Percentiles rank a stretch among this genome's conserved stretches.
phyloP scores from a whole-genome alignment of 2,797 vertebrate species.

The Odontamblyopus rebecca region DNA sequence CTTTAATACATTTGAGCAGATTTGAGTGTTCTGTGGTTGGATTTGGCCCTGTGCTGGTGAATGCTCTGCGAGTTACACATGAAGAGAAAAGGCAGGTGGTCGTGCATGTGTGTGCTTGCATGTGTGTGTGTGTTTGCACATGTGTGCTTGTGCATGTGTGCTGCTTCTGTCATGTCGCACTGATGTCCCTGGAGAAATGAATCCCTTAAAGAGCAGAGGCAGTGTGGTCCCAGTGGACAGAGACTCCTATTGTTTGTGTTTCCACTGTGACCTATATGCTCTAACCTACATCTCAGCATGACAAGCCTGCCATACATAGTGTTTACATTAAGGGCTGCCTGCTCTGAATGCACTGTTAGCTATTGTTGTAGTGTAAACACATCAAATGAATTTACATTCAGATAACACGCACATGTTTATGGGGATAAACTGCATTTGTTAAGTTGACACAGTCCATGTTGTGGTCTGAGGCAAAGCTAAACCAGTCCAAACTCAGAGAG shows the following conservation, averaged over 20 bases:
- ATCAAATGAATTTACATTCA: slow-evolving; percentile 20
- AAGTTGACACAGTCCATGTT: slow-evolving; percentile 18
- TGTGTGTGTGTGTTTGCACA: too few relatives aligned
- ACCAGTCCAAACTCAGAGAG: slow-evolving; percentile 66
- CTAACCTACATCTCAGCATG: slow-evolving; percentile 46
- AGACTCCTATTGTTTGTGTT: slow-evolving; percentile 46
- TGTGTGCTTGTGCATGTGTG: slow-evolving; percentile 8
- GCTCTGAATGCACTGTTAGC: slow-evolving; percentile 30
- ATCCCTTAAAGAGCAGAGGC: slow-evolving; percentile 46
- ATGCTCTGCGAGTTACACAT: slow-evolving; percentile 11
- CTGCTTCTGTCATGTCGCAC: slow-evolving; percentile 36
- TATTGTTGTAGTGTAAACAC: slow-evolving; percentile 26
- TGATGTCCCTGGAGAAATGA: slow-evolving; percentile 50
- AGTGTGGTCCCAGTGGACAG: slow-evolving; percentile 35
- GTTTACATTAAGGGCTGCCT: slow-evolving; percentile 20
- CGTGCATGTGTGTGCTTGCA: slow-evolving; percentile 13
- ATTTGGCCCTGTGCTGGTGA: slow-evolving; percentile 14
- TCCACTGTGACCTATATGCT: slow-evolving; percentile 48
- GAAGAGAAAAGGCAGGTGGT: background rate
- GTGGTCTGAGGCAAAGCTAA: slow-evolving; percentile 57
- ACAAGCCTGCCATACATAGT: slow-evolving; percentile 15
- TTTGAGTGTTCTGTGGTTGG: slow-evolving; percentile 16
- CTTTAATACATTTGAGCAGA: slow-evolving; percentile 17
- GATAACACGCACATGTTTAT: slow-evolving; percentile 7
- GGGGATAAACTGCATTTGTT: background rate